phyloP scores from a whole-genome alignment of 2,113 vertebrate genomes.

The Aptenodytes patagonicus region DNA sequence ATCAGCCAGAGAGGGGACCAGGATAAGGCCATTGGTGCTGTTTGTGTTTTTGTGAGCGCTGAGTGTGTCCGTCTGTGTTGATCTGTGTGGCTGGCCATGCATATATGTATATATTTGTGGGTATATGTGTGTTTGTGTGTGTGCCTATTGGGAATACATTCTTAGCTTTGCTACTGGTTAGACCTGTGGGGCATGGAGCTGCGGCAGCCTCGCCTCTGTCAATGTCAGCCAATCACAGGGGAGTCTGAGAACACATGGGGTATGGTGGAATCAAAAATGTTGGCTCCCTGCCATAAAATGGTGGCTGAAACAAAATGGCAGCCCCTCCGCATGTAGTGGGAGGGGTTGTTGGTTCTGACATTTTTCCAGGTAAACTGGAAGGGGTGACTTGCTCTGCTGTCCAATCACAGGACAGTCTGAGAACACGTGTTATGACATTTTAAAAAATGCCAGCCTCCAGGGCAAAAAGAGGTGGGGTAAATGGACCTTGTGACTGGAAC shows the following conservation, averaged over 20 bases:
- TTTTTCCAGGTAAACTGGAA: not conserved
- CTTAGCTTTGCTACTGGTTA: not conserved
- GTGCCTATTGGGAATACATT: not conserved
- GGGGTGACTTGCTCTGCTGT: not conserved
- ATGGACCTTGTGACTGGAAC: not conserved
- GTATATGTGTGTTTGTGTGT: too few species aligned
- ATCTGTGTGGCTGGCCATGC: too few species aligned
- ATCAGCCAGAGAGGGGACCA: too few species aligned
- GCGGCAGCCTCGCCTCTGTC: not conserved
- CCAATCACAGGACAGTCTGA: not conserved
- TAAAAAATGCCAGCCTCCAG: not conserved
- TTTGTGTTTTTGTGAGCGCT: too few species aligned
- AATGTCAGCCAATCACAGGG: not conserved
- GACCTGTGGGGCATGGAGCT: not conserved
- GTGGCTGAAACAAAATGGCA: not conserved
- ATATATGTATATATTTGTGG: too few species aligned
- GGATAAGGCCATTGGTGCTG: too few species aligned
- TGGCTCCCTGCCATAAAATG: not conserved
- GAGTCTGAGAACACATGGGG: not conserved
- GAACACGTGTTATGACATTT: not conserved
- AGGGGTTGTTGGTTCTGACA: not conserved
- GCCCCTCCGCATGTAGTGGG: not conserved
- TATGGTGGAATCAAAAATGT: not conserved
- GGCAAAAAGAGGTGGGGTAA: not conserved
- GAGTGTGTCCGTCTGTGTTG: too few species aligned